A percentile compares a stretch with the other conserved stretches of the same genome.
Evolutionary conservation across 2,113 vertebrate species (phyloP).

Genomic region (Albula glossodonta): DNA sequence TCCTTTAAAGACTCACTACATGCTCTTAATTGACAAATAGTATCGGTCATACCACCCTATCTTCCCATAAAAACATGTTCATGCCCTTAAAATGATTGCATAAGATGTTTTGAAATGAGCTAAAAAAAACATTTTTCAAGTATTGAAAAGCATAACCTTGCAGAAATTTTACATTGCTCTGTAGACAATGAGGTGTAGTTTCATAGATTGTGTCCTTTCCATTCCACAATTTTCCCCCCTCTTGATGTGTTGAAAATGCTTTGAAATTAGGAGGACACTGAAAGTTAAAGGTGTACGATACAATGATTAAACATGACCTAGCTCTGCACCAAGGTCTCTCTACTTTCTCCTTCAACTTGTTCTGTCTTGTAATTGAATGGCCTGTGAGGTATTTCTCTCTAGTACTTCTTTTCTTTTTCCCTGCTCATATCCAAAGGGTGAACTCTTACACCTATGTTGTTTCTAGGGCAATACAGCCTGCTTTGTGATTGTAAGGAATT

Average conservation of each 20-base stretch:
- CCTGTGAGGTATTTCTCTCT: neutral
- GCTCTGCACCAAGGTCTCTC: neutral
- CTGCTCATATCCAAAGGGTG: neutral
- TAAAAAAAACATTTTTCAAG: neutral
- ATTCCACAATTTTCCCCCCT: neutral
- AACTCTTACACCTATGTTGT: neutral
- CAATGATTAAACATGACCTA: neutral
- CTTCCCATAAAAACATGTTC: too few species aligned
- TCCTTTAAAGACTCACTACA: neutral
- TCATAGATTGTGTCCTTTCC: too few species aligned
- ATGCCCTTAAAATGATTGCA: neutral
- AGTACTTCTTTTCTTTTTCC: neutral
- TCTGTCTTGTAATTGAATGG: neutral
- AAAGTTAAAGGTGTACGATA: neutral
- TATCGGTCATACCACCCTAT: too few species aligned
- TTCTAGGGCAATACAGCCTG: neutral
- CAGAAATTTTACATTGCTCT: too few species aligned
- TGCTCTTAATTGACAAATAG: neutral
- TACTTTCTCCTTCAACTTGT: neutral
- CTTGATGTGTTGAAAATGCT: neutral
- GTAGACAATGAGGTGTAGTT: neutral
- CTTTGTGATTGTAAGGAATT: neutral
- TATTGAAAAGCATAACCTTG: neutral
- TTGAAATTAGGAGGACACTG: neutral
- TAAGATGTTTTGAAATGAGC: neutral